Evolutionary conservation across 2,888 invertebrate genomes (phyloP).

Genomic region (Leptinotarsa rubiginosa): DNA sequence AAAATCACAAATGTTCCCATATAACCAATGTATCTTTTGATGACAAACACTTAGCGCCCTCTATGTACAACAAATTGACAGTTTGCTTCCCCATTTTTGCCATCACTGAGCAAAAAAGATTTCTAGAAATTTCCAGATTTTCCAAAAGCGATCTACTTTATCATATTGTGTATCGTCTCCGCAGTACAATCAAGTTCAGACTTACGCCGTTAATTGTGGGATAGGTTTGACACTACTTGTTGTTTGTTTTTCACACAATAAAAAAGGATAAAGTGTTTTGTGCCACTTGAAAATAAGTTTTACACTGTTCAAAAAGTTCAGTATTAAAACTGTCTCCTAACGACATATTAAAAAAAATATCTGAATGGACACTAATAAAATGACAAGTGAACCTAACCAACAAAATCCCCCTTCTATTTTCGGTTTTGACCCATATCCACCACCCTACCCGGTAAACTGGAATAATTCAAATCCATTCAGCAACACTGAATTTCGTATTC

Average conservation of each 20-base stretch:
- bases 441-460: constrained; percentile 45
- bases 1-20: too few species aligned
- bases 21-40: too few species aligned
- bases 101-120: constrained; percentile 14
- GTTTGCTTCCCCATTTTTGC: too few species aligned
- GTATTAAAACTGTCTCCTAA: constrained; percentile 1
- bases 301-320: constrained; percentile 9
- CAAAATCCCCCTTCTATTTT: constrained; percentile 59
- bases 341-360: background rate
- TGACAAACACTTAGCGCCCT: too few species aligned
- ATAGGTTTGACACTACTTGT: background rate
- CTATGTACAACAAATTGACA: too few species aligned
- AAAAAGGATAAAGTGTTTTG: background rate
- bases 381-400: constrained; percentile 62
- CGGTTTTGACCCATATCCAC: constrained; percentile 58
- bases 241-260: background rate
- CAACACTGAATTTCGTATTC: constrained; percentile 17
- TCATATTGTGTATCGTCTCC: constrained; percentile 17
- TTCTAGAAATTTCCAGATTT: constrained; percentile 44
- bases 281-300: constrained; percentile 6
- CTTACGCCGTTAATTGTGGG: background rate
- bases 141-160: constrained; percentile 27
- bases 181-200: background rate
- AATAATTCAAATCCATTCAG: constrained; percentile 44
- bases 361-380: constrained; percentile 55